A percentile compares a stretch with the other conserved stretches of the same genome.
Conservation (phyloP, 2,113 vertebrate genomes). For the Pomatostomus ruficeps region DNA sequence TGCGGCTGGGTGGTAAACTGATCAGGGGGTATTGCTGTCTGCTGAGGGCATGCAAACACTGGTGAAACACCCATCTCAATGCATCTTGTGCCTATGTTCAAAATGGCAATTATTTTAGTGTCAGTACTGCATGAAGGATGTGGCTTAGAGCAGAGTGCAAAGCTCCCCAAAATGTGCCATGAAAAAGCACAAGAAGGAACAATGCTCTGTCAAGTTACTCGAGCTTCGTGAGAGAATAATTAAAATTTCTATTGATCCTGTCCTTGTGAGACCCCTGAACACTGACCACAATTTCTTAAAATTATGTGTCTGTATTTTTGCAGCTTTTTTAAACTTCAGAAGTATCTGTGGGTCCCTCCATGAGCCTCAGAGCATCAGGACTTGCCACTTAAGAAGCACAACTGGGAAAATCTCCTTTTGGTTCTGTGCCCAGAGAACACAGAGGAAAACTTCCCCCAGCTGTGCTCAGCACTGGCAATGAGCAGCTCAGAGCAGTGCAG, state of each 20-base stretch:
- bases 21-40: not conserved
- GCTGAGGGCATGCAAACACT: not conserved
- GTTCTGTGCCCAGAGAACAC: not conserved
- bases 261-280: not conserved
- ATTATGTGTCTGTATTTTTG: not conserved
- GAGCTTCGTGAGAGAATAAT: not conserved
- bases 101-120: not conserved
- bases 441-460: not conserved
- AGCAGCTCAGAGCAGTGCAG: not conserved
- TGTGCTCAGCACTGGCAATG: not conserved
- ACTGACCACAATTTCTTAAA: not conserved
- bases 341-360: not conserved
- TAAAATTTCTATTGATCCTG: not conserved
- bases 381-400: not conserved
- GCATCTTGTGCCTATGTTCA: not conserved
- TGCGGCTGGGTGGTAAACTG: not conserved
- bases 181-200: not conserved
- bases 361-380: not conserved
- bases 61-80: not conserved
- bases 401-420: not conserved
- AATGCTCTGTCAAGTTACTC: not conserved
- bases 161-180: not conserved
- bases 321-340: not conserved
- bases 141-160: not conserved
- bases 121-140: not conserved